phyloP scores from a whole-genome alignment of 2,113 vertebrate genomes.

The Thinocorus orbignyianus region DNA sequence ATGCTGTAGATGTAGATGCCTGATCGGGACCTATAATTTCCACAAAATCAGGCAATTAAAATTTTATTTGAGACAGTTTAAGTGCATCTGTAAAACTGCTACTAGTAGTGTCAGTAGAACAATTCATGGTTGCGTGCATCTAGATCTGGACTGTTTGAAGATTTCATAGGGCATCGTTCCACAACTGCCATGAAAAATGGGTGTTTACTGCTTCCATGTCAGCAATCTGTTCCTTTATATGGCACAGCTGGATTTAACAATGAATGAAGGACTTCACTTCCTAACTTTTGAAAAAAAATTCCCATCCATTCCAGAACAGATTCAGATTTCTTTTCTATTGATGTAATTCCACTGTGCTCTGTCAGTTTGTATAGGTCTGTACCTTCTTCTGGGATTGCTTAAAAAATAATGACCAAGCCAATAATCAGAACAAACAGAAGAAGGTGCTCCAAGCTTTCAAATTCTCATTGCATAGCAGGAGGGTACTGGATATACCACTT shows the following conservation, averaged over 20 bases:
- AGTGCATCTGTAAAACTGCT: slow-evolving; percentile 3
- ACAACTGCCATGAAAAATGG: not conserved
- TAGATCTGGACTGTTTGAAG: not conserved
- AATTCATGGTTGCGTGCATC: not conserved
- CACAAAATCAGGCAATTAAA: slow-evolving; percentile 39
- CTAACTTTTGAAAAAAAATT: not conserved
- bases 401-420: not conserved
- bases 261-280: not conserved
- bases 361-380: not conserved
- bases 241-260: slow-evolving; percentile 3
- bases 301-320: not conserved
- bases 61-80: slow-evolving; percentile 6
- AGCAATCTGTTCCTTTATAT: slow-evolving; percentile 3
- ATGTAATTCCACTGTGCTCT: not conserved
- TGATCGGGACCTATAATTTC: not conserved
- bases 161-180: not conserved
- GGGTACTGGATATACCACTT: not conserved
- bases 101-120: not conserved
- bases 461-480: not conserved
- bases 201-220: not conserved
- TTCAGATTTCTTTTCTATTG: not conserved
- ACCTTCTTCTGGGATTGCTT: not conserved
- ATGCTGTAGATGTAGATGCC: not conserved
- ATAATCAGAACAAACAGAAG: not conserved
- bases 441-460: not conserved